Base-by-base conservation (phyloP, 2,113 vertebrate species). In the Anguilla rostrata region DNA sequence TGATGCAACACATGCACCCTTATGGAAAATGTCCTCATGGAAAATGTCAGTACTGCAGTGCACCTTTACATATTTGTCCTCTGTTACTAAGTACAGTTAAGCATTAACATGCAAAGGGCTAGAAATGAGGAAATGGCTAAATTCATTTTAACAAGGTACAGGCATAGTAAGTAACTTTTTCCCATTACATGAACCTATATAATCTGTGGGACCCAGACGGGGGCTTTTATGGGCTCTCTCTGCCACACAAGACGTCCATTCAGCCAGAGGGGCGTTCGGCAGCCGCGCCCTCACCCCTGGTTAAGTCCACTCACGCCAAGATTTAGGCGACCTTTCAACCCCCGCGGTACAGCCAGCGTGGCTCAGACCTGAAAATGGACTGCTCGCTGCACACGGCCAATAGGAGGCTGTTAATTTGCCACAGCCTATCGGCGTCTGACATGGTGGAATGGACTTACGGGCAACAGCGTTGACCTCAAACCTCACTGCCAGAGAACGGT, bases 251-350 rank as follows among this genome's bases (percentile, higher is more conserved):
- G 71, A 75, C 80, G 0, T 81, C 46, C 56, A 46, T 53, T 83
- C n/a, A 53, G 2, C 81, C 29, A 26, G 46, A 83, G 81, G 3
- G 5, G 46, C 26, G 56, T 29, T 16, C 41, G 56, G 34, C 43
- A 83, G 22, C 81, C 20, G 20, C 2, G 12, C 81, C 26, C 43
- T 82, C 43, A 46, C 16, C 43, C 81, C 40, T 20, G 11, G 20
- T 26, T 29, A 26, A 56, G 1, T 26, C 41, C 46, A 34, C 26
- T 83, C n/a, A 56, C 46, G 15, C 18, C 20, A 83, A n/a, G 81
- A 29, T 83, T 56, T 83, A 41, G 43, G n/a, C 56, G 81, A 83
- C 20, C 81, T 56, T 83, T 83, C 46, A 34, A 83, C 26, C 81
- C 46, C n/a, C 60, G 26, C 18, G 20, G 46, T 22, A 75, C 71